Base-by-base conservation (phyloP, 2,113 vertebrate species). In the Peromyscus leucopus region DNA sequence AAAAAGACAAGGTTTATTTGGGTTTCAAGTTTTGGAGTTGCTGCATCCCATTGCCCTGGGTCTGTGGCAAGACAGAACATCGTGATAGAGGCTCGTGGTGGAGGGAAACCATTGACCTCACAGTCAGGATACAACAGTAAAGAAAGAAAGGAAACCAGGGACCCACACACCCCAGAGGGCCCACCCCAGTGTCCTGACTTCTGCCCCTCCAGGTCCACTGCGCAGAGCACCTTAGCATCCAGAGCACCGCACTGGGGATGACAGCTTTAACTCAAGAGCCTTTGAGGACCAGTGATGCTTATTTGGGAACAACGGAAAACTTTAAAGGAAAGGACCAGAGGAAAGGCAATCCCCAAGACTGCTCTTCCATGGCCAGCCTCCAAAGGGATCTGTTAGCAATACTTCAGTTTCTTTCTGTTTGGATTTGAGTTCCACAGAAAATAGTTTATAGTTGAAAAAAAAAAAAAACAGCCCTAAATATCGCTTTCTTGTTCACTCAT, bases 341-440 rank as follows among this genome's bases (percentile, higher is more conserved):
- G 16, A 83, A 83, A 90, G 57, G 39, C 72, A 79, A 86, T 63
- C 63, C 16, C 15, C 3, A 78, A 75, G 9, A 74, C 26, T n/a
- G 2, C 72, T 80, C 90, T 9, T 36, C 24, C 33, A 24, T 59
- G 42, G 93, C 86, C 85, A 57, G 0, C 75, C 82, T 88, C 94
- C 89, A 86, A 63, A 86, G 55, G 28, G 0, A 78, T 63, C 55
- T 88, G 46, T 78, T 55, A 87, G 55, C 15, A 79, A 51, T n/a
- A n/a, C n/a, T 79, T 72, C 11, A 2, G 59, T 92, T 95, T 92
- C 80, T 91, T 94, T 67, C 86, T 51, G 2, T 83, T 86, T 96
- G 33, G 12, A 59, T 78, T 95, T 92, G 71, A 92, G 71, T 93
- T 87, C 67, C 48, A 84, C 42, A 19, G 82, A 86, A 71, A 86